Percentiles rank a stretch among this genome's conserved stretches.
Evolutionary conservation across 2,888 invertebrate genomes (phyloP).

Genomic region (Stictocephala bisonia): DNA sequence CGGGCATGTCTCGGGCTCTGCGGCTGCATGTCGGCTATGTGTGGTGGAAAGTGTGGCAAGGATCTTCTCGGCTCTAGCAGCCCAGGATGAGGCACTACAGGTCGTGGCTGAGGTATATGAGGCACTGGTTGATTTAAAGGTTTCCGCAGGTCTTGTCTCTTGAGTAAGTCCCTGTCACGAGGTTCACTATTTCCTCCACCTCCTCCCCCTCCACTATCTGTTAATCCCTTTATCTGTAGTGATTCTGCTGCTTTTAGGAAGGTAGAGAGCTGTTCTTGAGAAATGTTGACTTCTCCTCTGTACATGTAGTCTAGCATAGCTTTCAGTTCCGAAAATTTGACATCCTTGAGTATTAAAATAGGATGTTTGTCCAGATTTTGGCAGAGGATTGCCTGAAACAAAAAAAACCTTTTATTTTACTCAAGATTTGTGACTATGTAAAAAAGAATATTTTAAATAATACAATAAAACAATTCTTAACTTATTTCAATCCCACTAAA

Average conservation of each 20-base stretch:
- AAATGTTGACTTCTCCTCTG: slow-evolving; percentile 92
- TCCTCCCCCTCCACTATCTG: slow-evolving; percentile 68
- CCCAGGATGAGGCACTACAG: slow-evolving; percentile 44
- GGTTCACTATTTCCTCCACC: slow-evolving; percentile 46
- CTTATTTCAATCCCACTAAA: no score
- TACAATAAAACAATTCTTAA: not conserved
- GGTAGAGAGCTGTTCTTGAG: slow-evolving; percentile 90
- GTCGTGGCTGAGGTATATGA: slow-evolving; percentile 31
- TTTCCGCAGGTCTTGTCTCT: slow-evolving; percentile 33
- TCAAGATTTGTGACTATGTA: not conserved
- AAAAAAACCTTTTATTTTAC: slow-evolving; percentile 54
- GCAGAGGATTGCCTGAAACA: slow-evolving; percentile 82
- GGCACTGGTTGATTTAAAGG: slow-evolving; percentile 41
- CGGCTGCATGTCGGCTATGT: slow-evolving; percentile 26
- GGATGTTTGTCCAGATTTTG: slow-evolving; percentile 93
- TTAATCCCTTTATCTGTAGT: slow-evolving; percentile 90
- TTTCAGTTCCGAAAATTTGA: slow-evolving; percentile 89
- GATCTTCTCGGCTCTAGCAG: slow-evolving; percentile 18
- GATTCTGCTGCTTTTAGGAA: slow-evolving; percentile 91
- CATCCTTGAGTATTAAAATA: slow-evolving; percentile 92
- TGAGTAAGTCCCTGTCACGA: not conserved
- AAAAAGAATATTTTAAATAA: not conserved
- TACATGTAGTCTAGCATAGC: slow-evolving; percentile 97
- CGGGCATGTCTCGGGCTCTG: slow-evolving; percentile 55
- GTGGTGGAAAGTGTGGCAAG: slow-evolving; percentile 25